phyloP scores from a whole-genome alignment of 2,888 invertebrate species.

The Stictocephala bisonia region DNA sequence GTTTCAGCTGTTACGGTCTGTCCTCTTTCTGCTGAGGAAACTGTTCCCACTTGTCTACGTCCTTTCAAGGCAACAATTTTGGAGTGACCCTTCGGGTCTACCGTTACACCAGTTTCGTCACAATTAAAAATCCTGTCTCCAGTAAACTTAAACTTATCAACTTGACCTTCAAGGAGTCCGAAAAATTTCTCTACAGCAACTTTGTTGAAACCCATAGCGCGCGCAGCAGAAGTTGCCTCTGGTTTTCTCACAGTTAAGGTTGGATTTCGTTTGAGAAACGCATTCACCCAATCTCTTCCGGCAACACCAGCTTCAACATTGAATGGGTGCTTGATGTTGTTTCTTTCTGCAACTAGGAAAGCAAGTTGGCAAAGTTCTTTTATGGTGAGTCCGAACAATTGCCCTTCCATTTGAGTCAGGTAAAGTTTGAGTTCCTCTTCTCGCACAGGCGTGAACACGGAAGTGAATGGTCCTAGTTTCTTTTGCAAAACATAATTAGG shows the following conservation, averaged over 20 bases:
- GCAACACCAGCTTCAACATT: constrained; percentile 50
- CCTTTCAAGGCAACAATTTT: constrained; percentile 53
- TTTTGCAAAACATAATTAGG: not conserved
- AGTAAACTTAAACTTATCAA: constrained; percentile 55
- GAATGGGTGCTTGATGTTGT: constrained; percentile 58
- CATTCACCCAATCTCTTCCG: constrained; percentile 42
- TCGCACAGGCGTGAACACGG: constrained; percentile 52
- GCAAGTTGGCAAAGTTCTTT: constrained; percentile 57
- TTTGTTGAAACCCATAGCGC: constrained; percentile 42
- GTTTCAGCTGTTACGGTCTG: constrained; percentile 57
- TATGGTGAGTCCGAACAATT: constrained; percentile 59
- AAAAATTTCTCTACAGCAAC: constrained; percentile 25
- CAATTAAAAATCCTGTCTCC: constrained; percentile 57
- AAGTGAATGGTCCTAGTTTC: not conserved
- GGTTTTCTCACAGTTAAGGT: constrained; percentile 11
- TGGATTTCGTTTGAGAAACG: constrained; percentile 37
- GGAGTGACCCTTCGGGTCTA: constrained; percentile 55
- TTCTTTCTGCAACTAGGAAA: constrained; percentile 55
- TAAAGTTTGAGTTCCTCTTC: constrained; percentile 55
- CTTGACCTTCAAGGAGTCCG: constrained; percentile 18
- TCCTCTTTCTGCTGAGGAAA: constrained; percentile 55
- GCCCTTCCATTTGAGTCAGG: constrained; percentile 55
- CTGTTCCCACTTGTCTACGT: constrained; percentile 50
- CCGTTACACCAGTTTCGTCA: constrained; percentile 57
- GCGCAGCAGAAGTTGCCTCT: constrained; percentile 42